Evolutionary conservation across 1,140 invertebrate species (phyloP).

Genomic region (Drosophila orosa): DNA sequence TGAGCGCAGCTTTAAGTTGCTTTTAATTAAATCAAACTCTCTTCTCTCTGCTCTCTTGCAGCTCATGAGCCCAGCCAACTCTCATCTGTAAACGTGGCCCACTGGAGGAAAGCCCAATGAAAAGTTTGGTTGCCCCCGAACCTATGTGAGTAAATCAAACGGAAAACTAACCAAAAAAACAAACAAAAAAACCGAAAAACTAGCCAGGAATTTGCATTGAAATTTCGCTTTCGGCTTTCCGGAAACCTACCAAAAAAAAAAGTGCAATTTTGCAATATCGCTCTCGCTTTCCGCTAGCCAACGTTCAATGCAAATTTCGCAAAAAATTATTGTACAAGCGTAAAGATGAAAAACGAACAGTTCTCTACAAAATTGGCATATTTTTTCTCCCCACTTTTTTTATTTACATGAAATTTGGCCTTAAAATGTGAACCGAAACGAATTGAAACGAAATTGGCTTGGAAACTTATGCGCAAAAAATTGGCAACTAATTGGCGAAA

Average conservation of each 20-base stretch:
- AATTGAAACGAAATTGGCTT: constrained; percentile 58
- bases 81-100: constrained; percentile 44
- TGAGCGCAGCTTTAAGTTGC: constrained; percentile 44
- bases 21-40: constrained; percentile 58
- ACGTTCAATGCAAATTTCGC: constrained; percentile 45
- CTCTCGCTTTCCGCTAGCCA: constrained; percentile 40
- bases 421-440: constrained; percentile 46
- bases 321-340: constrained; percentile 8
- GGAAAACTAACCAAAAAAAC: background rate
- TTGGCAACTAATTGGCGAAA: constrained; percentile 75
- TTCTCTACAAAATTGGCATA: constrained; percentile 37
- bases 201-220: constrained; percentile 55
- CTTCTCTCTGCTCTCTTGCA: constrained; percentile 8
- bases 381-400: constrained; percentile 28
- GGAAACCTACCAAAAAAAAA: background rate
- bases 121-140: constrained; percentile 71
- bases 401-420: constrained; percentile 71
- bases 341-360: constrained; percentile 22
- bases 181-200: constrained; percentile 16
- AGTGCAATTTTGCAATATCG: constrained; percentile 28
- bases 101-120: constrained; percentile 64
- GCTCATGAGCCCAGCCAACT: constrained; percentile 23
- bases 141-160: constrained; percentile 60
- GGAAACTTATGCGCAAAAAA: constrained; percentile 47
- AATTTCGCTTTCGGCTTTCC: constrained; percentile 31